phyloP scores from a whole-genome alignment of 2,113 vertebrate genomes.

The Podarcis raffonei region DNA sequence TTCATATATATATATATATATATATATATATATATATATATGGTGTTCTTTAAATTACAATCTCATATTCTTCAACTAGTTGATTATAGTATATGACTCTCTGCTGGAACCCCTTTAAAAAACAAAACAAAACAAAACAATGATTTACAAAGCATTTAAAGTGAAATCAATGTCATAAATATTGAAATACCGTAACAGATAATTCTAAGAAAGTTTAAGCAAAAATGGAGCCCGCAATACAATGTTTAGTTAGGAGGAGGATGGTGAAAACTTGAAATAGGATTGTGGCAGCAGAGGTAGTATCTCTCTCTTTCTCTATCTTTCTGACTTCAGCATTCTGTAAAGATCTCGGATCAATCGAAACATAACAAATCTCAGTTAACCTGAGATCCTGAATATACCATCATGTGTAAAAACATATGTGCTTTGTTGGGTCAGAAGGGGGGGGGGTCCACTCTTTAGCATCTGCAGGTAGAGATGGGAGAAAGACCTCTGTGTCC shows the following conservation, averaged over 20 bases:
- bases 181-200: neutral
- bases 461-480: too few species aligned
- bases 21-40: neutral
- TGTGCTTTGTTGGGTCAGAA: too few species aligned
- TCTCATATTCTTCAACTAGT: neutral
- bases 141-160: constrained; percentile 11
- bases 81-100: neutral
- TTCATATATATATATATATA: neutral
- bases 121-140: neutral
- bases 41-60: neutral
- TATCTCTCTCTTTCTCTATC: too few species aligned
- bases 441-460: too few species aligned
- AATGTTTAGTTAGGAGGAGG: neutral
- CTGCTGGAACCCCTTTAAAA: neutral
- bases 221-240: neutral
- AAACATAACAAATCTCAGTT: too few species aligned
- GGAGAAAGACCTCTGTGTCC: too few species aligned
- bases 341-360: too few species aligned
- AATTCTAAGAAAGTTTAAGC: neutral
- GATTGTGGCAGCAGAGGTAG: too few species aligned
- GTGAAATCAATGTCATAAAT: constrained; percentile 1
- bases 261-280: neutral
- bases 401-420: too few species aligned
- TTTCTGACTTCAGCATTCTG: too few species aligned
- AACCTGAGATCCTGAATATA: too few species aligned